Evolutionary conservation across 2,113 vertebrate species (phyloP), one percentile per base, ranked within the genome.

Genomic region (Saccopteryx leptura): DNA sequence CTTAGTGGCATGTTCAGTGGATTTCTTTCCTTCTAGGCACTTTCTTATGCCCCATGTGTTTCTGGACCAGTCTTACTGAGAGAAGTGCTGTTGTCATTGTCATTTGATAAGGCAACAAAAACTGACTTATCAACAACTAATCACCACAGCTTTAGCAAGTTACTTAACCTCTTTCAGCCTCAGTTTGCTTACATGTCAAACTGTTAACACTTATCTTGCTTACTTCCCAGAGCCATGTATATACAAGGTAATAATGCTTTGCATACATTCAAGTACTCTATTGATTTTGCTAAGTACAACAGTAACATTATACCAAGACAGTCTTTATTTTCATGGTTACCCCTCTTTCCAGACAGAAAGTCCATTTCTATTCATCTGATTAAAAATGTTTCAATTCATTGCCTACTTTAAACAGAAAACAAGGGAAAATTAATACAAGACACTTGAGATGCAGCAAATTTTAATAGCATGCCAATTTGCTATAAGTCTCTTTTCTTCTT

Each of bases 281-380:
- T 79, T 85, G 83, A 75, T 94, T 86, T 69, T 74, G 68, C 21
- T 92, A 89, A 89, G 92, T 79, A 56, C 19, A 74, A n/a, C 5
- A 68, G 52, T 76, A 68, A 75, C 10, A 78, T 69, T 78, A 18
- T 0, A 69, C 13, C 68, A 90, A 33, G 39, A 75, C 3, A 48
- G 24, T 9, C 95, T 91, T 96, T 82, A 88, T 85, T 95, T 66
- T 79, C 46, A 60, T 71, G 28, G 19, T 79, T 85, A 48, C 5
- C 13, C 78, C 24, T 91, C 31, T 92, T 86, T 68, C 8, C 17
- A 74, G 23, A 74, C 23, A 65, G 18, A 1, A 82, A 63, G 18
- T 63, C 31, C 11, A 26, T 50, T 89, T 93, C 4, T 68, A 86
- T 56, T 63, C 3, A 33, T 80, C 17, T 58, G 63, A 63, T n/a